Evolutionary conservation across 1,140 invertebrate species (phyloP).

Genomic region (Procambarus clarkii): DNA sequence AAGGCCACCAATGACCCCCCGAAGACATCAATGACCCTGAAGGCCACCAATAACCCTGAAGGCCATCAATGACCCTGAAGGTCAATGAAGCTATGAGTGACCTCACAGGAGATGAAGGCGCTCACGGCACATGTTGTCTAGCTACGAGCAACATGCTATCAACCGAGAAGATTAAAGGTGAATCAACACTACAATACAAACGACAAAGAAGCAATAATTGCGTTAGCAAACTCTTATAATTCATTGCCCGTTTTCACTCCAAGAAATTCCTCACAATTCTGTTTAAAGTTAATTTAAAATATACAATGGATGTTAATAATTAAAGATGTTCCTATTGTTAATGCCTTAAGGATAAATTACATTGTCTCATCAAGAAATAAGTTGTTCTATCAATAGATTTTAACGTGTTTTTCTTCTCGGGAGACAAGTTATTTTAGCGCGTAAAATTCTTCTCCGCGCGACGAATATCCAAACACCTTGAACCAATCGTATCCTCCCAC

Average conservation of each 20-base stretch:
- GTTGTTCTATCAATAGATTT: not conserved
- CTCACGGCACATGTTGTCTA: no score
- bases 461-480: constrained; percentile 48
- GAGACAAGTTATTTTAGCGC: constrained; percentile 31
- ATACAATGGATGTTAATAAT: not conserved
- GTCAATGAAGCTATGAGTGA: no score
- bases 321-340: not conserved
- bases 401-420: constrained; percentile 27
- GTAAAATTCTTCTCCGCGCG: constrained; percentile 14
- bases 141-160: no score
- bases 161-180: no score
- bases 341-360: not conserved
- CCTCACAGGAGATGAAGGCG: no score
- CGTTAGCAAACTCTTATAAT: not conserved
- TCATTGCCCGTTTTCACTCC: not conserved
- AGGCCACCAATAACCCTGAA: no score
- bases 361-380: not conserved
- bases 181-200: not conserved
- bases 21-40: no score
- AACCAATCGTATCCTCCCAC: constrained; percentile 35
- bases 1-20: no score
- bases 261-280: not conserved
- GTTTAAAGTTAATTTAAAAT: not conserved
- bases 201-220: not conserved
- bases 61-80: no score